Evolutionary conservation across 2,888 invertebrate species (phyloP).

Genomic region (Dynastes maya): DNA sequence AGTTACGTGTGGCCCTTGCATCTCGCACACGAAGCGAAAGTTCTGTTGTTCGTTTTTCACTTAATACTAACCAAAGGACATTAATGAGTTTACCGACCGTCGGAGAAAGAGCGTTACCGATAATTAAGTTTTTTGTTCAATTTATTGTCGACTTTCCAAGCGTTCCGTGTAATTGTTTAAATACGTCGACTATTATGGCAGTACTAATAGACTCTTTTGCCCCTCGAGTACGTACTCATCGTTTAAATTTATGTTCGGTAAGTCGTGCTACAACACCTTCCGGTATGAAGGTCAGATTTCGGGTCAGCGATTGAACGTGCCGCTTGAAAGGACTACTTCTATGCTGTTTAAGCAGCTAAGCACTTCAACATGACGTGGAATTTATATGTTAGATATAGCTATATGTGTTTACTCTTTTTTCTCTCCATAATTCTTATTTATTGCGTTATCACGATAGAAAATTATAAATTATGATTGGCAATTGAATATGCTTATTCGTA

Average conservation of each 20-base stretch:
- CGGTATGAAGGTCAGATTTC: slow-evolving; percentile 43
- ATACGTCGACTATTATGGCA: slow-evolving; percentile 16
- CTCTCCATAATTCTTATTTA: slow-evolving; percentile 21
- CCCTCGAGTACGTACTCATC: slow-evolving; percentile 24
- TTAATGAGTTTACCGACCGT: slow-evolving; percentile 4
- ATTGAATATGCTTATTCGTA: slow-evolving; percentile 1
- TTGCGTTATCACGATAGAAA: slow-evolving; percentile 16
- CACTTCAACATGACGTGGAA: slow-evolving; percentile 31
- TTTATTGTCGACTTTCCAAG: slow-evolving; percentile 14
- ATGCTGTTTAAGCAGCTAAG: slow-evolving; percentile 25
- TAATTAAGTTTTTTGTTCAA: slow-evolving; percentile 13
- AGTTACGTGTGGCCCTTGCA: slow-evolving; percentile 23
- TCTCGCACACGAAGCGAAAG: slow-evolving; percentile 20
- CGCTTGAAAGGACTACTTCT: slow-evolving; percentile 33
- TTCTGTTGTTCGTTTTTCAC: not conserved
- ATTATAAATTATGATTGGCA: slow-evolving; percentile 20
- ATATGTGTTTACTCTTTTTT: not conserved
- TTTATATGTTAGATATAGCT: slow-evolving; percentile 31
- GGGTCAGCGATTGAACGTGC: slow-evolving; percentile 44
- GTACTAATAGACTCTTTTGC: slow-evolving; percentile 35
- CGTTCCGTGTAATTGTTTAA: slow-evolving; percentile 29
- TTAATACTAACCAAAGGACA: not conserved
- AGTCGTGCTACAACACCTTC: slow-evolving; percentile 31
- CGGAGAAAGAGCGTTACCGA: not conserved
- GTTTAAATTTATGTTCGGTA: slow-evolving; percentile 42